Evolutionary conservation across 2,113 vertebrate genomes (phyloP).

Genomic region (Takifugu bimaculatus): DNA sequence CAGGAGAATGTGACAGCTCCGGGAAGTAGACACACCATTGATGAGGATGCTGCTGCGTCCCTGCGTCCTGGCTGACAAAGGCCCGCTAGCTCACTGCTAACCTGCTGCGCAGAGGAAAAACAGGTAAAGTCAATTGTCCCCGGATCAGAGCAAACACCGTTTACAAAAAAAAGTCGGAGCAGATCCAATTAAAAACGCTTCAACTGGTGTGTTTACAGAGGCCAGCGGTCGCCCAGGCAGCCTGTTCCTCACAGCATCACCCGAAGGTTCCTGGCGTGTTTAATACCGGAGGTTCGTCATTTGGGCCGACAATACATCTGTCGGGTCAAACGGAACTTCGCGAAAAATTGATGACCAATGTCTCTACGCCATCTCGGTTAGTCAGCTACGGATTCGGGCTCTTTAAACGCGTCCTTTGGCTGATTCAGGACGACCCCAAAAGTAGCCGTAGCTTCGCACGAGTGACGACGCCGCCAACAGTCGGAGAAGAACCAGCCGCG

Average conservation of each 20-base stretch:
- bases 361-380: no score
- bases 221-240: no score
- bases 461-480: background rate
- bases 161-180: no score
- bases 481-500: conserved; percentile 1
- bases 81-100: conserved; percentile 59
- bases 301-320: background rate
- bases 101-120: conserved; percentile 18
- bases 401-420: no score
- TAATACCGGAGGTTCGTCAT: background rate
- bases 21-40: conserved; percentile 77
- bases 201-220: no score
- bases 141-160: background rate
- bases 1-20: conserved; percentile 65
- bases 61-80: conserved; percentile 54
- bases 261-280: no score
- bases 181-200: no score
- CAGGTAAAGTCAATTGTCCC: background rate
- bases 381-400: no score
- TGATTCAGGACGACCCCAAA: background rate
- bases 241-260: no score
- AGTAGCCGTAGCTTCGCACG: background rate
- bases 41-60: conserved; percentile 58
- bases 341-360: no score
- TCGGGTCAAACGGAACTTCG: background rate